Percentiles rank a stretch among this genome's conserved stretches.
phyloP scores from a whole-genome alignment of 1,140 invertebrate species.

The Euborellia annulipes region DNA sequence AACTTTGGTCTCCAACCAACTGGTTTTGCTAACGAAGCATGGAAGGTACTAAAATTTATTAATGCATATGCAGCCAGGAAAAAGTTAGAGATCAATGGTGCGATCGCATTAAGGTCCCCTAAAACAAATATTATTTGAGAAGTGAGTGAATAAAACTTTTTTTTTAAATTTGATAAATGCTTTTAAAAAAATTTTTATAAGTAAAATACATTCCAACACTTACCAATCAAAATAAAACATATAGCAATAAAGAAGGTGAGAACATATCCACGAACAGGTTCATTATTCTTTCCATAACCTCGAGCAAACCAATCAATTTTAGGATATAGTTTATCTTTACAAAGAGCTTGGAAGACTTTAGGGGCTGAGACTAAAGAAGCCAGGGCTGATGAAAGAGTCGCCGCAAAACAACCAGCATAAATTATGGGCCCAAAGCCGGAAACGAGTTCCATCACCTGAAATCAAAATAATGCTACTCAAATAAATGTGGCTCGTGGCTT shows the following conservation, averaged over 20 bases:
- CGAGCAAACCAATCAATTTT: conserved; percentile 82
- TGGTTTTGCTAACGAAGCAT: conserved; percentile 75
- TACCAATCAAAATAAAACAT: conserved; percentile 76
- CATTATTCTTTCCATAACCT: conserved; percentile 78
- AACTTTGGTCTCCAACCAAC: conserved; percentile 80
- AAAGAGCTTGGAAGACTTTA: conserved; percentile 86
- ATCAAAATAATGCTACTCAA: too few species aligned
- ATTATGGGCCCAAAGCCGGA: conserved; percentile 82
- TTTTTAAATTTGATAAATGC: not conserved
- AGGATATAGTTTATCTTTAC: conserved; percentile 91
- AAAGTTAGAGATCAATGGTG: conserved; percentile 94
- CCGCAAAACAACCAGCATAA: conserved; percentile 91
- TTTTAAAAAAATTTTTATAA: conserved; percentile 1
- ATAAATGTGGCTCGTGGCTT: too few species aligned
- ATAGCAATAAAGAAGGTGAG: conserved; percentile 82
- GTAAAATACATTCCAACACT: conserved; percentile 19
- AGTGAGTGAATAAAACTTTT: too few species aligned
- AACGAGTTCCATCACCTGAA: conserved; percentile 77
- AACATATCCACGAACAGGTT: conserved; percentile 82
- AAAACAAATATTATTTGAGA: too few species aligned
- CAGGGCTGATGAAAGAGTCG: conserved; percentile 87
- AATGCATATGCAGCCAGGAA: conserved; percentile 93
- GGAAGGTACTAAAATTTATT: conserved; percentile 95
- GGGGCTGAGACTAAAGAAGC: conserved; percentile 92
- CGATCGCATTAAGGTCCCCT: conserved; percentile 83